phyloP scores from a whole-genome alignment of 2,888 invertebrate genomes.

The Fragum sueziense region DNA sequence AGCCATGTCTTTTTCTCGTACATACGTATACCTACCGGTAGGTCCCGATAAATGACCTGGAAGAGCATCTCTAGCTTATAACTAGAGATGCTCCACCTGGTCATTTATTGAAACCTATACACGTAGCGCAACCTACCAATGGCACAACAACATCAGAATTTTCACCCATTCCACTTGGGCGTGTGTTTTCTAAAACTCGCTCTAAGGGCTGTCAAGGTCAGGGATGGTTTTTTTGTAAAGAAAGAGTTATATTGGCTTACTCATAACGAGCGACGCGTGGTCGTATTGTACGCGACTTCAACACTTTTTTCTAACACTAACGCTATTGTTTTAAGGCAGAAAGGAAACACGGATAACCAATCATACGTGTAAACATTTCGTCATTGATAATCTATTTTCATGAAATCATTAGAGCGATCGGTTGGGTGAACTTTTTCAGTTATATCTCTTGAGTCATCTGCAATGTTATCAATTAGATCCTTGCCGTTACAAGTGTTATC shows the following conservation, averaged over 20 bases:
- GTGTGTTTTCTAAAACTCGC: too few species aligned
- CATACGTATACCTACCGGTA: too few species aligned
- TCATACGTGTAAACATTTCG: constrained; percentile 37
- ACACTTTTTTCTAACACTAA: constrained; percentile 36
- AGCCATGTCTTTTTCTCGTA: too few species aligned
- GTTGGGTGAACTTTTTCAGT: constrained; percentile 17
- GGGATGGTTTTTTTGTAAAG: too few species aligned
- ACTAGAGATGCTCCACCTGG: too few species aligned
- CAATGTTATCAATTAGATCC: constrained; percentile 39
- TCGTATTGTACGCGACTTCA: constrained; percentile 37
- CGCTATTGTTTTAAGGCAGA: constrained; percentile 23
- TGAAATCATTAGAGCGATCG: constrained; percentile 30
- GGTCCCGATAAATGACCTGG: too few species aligned
- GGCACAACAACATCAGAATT: too few species aligned
- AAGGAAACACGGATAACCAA: constrained; percentile 18
- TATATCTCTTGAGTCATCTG: constrained; percentile 32
- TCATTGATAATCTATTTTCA: constrained; percentile 11
- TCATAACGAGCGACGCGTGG: constrained; percentile 28
- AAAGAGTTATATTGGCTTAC: neutral
- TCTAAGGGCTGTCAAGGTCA: too few species aligned
- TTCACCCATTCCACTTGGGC: too few species aligned
- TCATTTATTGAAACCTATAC: too few species aligned
- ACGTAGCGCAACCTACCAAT: too few species aligned
- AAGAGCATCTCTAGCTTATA: too few species aligned
- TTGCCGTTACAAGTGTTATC: constrained; percentile 11